Conservation (phyloP, 2,888 invertebrate genomes). For the Trachelus iudaicus region DNA sequence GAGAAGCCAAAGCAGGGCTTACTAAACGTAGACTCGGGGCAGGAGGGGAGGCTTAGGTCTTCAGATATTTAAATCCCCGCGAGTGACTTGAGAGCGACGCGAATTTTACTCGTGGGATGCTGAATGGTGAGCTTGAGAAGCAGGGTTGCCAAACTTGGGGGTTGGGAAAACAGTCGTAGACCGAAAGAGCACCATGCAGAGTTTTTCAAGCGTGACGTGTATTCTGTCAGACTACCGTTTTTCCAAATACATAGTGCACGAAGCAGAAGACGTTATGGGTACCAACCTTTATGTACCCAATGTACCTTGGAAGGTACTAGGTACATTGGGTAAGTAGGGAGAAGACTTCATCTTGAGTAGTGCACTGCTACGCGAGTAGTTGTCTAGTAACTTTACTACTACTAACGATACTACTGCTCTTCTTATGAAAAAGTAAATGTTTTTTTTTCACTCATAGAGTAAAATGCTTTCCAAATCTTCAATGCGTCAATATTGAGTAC, state of each 20-base stretch:
- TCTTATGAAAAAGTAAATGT: no score
- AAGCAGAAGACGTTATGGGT: neutral
- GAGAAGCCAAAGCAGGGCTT: constrained; percentile 21
- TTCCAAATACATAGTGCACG: constrained; percentile 7
- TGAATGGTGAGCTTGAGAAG: neutral
- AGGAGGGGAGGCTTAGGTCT: neutral
- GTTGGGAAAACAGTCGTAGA: constrained; percentile 6
- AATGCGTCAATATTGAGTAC: no score
- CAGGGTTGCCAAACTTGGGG: neutral
- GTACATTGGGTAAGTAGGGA: no score
- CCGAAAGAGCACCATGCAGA: constrained; percentile 22
- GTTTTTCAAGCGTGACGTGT: constrained; percentile 55
- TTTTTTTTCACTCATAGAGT: no score
- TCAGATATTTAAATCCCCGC: constrained; percentile 53
- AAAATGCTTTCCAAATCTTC: no score
- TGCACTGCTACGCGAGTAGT: no score
- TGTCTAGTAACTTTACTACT: no score
- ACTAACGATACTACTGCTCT: no score
- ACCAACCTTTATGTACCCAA: no score
- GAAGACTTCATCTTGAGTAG: no score
- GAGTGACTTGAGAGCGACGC: constrained; percentile 30
- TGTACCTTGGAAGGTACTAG: no score
- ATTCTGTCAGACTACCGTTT: constrained; percentile 44
- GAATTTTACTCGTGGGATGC: constrained; percentile 10
- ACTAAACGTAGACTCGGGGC: constrained; percentile 24